A percentile compares a stretch with the other conserved stretches of the same genome.
These are phyloP conservation scores for Temnothorax rugatulus DNA, from an alignment of 2,888 invertebrate genomes.

Conservation along the genomic window DNA sequence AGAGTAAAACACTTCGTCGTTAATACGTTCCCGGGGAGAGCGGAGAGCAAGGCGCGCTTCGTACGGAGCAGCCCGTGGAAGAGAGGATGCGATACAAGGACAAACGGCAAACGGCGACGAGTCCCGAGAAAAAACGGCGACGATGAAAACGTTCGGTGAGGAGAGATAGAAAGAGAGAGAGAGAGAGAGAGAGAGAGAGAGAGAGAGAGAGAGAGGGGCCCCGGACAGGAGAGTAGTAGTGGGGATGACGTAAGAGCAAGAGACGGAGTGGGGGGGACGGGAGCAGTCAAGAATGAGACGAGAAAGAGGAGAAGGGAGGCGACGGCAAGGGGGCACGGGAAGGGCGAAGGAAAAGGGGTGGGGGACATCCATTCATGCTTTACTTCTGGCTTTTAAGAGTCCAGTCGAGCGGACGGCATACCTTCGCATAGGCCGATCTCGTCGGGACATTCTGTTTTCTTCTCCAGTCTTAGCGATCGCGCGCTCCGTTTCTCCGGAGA, in stretches of 20 bases:
- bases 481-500: slow-evolving; percentile 26
- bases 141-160: slow-evolving; percentile 44
- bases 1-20: slow-evolving; percentile 53
- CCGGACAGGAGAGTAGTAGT: slow-evolving; percentile 48
- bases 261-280: slow-evolving; percentile 8
- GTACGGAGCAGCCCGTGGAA: slow-evolving; percentile 25
- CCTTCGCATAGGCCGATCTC: slow-evolving; percentile 80
- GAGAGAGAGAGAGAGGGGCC: not conserved
- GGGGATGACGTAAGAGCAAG: slow-evolving; percentile 53
- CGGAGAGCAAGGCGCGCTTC: slow-evolving; percentile 33
- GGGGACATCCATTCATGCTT: slow-evolving; percentile 85
- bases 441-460: slow-evolving; percentile 51
- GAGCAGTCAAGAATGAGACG: slow-evolving; percentile 57
- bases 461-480: slow-evolving; percentile 30
- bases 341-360: slow-evolving; percentile 72
- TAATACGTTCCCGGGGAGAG: slow-evolving; percentile 29
- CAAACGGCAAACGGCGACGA: slow-evolving; percentile 47
- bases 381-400: slow-evolving; percentile 83
- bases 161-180: slow-evolving; percentile 31
- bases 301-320: slow-evolving; percentile 49
- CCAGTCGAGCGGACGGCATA: slow-evolving; percentile 84
- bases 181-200: not conserved
- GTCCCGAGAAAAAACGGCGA: slow-evolving; percentile 48
- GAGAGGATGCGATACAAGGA: slow-evolving; percentile 59
- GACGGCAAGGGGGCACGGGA: slow-evolving; percentile 60